These are phyloP conservation scores for Chloroclystis v-ata DNA, from an alignment of 2,888 invertebrate species.

Conservation along the genomic window DNA sequence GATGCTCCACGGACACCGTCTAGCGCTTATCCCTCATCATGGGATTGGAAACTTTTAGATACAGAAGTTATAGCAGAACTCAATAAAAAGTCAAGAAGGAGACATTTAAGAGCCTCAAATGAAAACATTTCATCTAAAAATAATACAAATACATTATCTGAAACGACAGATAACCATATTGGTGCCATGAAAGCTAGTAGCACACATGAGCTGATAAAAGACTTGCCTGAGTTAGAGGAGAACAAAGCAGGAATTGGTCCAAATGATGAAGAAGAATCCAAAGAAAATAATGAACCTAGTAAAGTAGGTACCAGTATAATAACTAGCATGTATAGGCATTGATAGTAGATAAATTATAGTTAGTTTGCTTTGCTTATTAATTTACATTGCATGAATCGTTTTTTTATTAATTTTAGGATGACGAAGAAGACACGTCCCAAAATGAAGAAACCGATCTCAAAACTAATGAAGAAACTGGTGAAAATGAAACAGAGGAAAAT, in stretches of 20 bases:
- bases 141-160: slow-evolving; percentile 62
- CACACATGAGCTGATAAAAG: slow-evolving; percentile 65
- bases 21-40: slow-evolving; percentile 81
- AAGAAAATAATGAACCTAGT: slow-evolving; percentile 39
- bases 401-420: slow-evolving; percentile 64
- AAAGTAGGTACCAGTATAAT: slow-evolving; percentile 47
- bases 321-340: slow-evolving; percentile 44
- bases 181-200: slow-evolving; percentile 65
- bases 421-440: slow-evolving; percentile 29
- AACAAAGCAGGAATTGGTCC: slow-evolving; percentile 33
- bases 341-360: slow-evolving; percentile 46
- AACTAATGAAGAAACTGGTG: slow-evolving; percentile 16
- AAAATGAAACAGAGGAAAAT: slow-evolving; percentile 10
- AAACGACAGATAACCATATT: slow-evolving; percentile 49
- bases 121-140: slow-evolving; percentile 72
- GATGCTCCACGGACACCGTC: slow-evolving; percentile 89
- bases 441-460: slow-evolving; percentile 17
- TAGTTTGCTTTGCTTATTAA: slow-evolving; percentile 68
- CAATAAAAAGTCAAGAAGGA: slow-evolving; percentile 62
- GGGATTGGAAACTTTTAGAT: slow-evolving; percentile 85
- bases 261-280: slow-evolving; percentile 29
- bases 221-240: slow-evolving; percentile 66
- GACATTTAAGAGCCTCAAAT: slow-evolving; percentile 57
- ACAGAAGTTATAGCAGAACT: slow-evolving; percentile 65
- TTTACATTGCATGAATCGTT: slow-evolving; percentile 67